Evolutionary conservation across 2,797 vertebrate species (phyloP), one percentile per base, ranked within the genome.

Genomic region (Manis javanica): DNA sequence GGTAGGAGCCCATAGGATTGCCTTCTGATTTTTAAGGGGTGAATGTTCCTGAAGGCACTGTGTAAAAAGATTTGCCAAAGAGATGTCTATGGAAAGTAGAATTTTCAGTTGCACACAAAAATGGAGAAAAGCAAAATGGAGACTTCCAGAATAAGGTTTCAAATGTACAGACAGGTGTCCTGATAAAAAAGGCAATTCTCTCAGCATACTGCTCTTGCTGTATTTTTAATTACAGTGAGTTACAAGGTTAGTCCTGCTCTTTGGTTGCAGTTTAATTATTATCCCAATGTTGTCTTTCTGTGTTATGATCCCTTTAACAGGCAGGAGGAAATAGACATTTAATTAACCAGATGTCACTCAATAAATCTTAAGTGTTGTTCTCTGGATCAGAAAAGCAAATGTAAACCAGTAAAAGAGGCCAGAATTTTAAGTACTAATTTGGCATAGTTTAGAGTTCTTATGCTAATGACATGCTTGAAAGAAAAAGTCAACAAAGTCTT

Each of bases 261-360:
- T 98, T 97, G 97, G 95, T 93, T 97, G 95, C 75, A 96, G 96
- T 98, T 98, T 98, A 98, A 98, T 99, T 98, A 98, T 96, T 98
- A 96, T 98, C 94, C 96, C 96, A 97, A 29, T 98, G 97, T 98
- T 98, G 97, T 98, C 97, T 98, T 97, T 97, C 98, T 98, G 78
- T 96, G 91, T 98, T 98, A 98, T 96, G 97, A 98, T 98, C 95
- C 93, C 84, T 98, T 98, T 97, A 98, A 98, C 87, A 98, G n/a
- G 0, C 77, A 94, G 88, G 94, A 98, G 97, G 97, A 98, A 98
- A 97, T 74, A 98, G 97, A 98, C 59, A 26, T 98, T 98, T 98
- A 98, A 98, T 99, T 98, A 98, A 98, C 98, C 97, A 98, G 98
- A 98, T 98, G 98, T 97, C 98, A 98, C 94, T 98, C 97, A 96